phyloP scores from a whole-genome alignment of 2,797 vertebrate genomes.

The Falco novaeseelandiae region DNA sequence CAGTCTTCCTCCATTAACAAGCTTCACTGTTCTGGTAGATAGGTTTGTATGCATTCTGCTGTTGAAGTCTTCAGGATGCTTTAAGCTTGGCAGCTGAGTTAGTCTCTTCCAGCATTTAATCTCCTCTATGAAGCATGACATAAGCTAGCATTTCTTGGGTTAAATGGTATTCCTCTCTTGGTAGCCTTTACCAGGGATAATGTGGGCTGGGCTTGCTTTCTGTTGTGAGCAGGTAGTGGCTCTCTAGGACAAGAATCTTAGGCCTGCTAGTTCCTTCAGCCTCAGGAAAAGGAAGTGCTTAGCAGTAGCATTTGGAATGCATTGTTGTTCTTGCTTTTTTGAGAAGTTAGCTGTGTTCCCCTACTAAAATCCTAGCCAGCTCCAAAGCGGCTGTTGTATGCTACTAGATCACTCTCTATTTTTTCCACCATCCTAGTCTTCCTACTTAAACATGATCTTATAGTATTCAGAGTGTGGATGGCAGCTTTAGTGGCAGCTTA shows the following conservation, averaged over 20 bases:
- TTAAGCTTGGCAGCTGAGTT: neutral
- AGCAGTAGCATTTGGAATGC: neutral
- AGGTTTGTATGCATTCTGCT: neutral
- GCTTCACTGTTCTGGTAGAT: neutral
- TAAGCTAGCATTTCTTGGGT: neutral
- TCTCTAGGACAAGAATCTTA: neutral
- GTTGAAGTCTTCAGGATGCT: neutral
- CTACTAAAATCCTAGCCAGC: neutral
- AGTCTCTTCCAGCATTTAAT: neutral
- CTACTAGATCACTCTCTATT: neutral
- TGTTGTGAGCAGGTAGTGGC: neutral
- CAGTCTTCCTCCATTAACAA: neutral
- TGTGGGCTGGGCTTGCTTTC: neutral
- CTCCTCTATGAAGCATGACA: neutral
- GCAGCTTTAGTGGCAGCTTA: neutral
- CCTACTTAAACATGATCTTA: neutral
- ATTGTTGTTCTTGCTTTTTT: neutral
- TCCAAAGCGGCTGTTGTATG: neutral
- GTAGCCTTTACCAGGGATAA: neutral
- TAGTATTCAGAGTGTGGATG: neutral
- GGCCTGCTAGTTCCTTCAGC: neutral
- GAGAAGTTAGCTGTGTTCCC: neutral
- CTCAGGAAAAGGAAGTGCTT: neutral
- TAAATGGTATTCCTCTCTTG: neutral
- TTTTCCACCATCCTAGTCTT: neutral